A percentile compares a stretch with the other conserved stretches of the same genome.
These are phyloP conservation scores for Tyrannus savana DNA, from an alignment of 2,113 vertebrate species.

Conservation along the genomic window DNA sequence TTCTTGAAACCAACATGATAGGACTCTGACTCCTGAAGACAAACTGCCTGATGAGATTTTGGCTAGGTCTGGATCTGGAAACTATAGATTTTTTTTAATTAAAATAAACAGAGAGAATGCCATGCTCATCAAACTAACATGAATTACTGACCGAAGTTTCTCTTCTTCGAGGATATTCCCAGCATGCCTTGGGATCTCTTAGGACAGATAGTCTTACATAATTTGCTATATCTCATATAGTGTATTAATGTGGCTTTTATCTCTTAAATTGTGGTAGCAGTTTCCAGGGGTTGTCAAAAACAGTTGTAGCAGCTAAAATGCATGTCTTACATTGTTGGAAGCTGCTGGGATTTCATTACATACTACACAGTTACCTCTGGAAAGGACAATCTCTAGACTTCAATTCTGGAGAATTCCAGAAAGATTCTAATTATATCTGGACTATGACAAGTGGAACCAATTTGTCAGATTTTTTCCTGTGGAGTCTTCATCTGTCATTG, in stretches of 20 bases:
- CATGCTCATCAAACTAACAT: neutral
- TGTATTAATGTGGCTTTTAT: neutral
- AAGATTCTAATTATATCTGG: neutral
- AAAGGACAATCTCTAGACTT: neutral
- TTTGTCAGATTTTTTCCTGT: neutral
- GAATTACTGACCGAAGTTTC: neutral
- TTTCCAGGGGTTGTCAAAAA: neutral
- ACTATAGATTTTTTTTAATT: neutral
- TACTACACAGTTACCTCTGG: neutral
- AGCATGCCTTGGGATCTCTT: neutral
- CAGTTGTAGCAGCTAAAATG: neutral
- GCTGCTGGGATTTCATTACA: neutral
- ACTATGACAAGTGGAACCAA: neutral
- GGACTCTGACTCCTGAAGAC: neutral
- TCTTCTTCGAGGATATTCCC: neutral
- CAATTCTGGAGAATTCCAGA: neutral
- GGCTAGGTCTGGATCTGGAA: neutral
- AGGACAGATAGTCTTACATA: neutral
- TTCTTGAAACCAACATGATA: neutral
- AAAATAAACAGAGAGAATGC: constrained; percentile 1
- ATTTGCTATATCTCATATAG: neutral
- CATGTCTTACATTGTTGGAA: neutral
- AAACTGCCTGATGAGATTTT: neutral
- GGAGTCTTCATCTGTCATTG: neutral
- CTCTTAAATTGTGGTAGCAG: neutral